Evolutionary conservation across 2,888 invertebrate genomes (phyloP), one percentile per base, ranked within the genome.

Genomic region (Cephus nigrinus): DNA sequence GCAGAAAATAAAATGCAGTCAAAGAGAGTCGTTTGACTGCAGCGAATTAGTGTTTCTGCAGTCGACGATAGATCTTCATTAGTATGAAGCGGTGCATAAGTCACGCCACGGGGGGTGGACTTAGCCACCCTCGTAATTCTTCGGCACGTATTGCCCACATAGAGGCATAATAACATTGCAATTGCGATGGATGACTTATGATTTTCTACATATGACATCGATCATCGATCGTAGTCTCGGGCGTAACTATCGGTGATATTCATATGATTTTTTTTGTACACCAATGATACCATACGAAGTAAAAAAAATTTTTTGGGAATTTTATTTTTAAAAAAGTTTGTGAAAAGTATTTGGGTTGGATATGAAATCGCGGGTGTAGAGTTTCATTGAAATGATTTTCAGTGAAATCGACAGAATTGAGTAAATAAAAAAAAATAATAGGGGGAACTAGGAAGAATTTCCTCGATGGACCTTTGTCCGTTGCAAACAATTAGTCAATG

Each of bases 81-180:
- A 88, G 85, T 83, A 80, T 79, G 79, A 80, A 73, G 83, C 80
- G 83, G 78, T 86, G 87, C 84, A 86, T 86, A 87, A 88, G 87
- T 89, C 88, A 89, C 88, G 86, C 88, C 80, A 86, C 82, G 80
- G 86, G 87, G 84, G 81, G 81, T 81, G 80, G 82, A 86, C 85
- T 87, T 84, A 89, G 88, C 86, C 86, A 89, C 88, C 89, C 89
- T 88, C 84, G 79, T 85, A 83, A 86, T 86, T 85, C 85, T 86
- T 82, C 81, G 80, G 85, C 89, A 89, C 89, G 88, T 89, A 88
- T 76, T 79, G 78, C 75, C 69, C 78, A 68, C 55, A 76, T 73
- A 31, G 76, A 74, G 40, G 75, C 80, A 82, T 82, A 84, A 85
- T 85, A 81, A 84, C 81, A 69, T 75, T 80, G 83, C 86, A 86